Evolutionary conservation across 2,797 vertebrate genomes (phyloP).

Genomic region (Dromococcyx pavoninus): DNA sequence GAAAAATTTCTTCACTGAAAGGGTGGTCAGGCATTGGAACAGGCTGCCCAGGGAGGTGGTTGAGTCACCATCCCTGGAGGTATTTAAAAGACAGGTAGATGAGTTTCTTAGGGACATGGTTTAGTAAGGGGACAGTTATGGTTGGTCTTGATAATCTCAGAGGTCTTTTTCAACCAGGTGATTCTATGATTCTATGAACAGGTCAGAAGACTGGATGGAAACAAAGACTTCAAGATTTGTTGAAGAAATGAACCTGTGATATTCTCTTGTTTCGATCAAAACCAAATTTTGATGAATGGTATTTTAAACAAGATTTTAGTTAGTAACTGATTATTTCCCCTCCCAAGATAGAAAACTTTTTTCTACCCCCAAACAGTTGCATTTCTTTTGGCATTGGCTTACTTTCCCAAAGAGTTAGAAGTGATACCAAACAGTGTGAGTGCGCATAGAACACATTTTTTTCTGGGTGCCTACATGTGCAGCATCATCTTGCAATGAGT

Average conservation of each 20-base stretch:
- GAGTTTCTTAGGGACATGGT: no score
- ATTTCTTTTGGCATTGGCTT: neutral
- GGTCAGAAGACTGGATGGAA: neutral
- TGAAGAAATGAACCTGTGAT: neutral
- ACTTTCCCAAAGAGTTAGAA: neutral
- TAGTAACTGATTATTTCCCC: neutral
- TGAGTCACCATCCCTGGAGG: no score
- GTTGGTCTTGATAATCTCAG: no score
- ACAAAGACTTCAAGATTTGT: neutral
- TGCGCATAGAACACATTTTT: neutral
- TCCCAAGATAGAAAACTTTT: neutral
- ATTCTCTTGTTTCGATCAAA: neutral
- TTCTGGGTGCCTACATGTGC: neutral
- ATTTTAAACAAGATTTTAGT: neutral
- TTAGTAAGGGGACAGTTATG: no score
- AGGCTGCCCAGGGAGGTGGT: no score
- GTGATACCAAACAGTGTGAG: neutral
- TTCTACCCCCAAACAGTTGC: neutral
- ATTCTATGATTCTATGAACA: no score
- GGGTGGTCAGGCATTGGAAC: no score
- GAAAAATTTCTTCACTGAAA: no score
- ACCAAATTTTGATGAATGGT: neutral
- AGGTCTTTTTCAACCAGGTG: no score
- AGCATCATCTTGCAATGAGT: neutral
- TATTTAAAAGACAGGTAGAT: no score